Base-by-base conservation (phyloP, 2,797 vertebrate species). In the Cyprinodon diabolis region DNA sequence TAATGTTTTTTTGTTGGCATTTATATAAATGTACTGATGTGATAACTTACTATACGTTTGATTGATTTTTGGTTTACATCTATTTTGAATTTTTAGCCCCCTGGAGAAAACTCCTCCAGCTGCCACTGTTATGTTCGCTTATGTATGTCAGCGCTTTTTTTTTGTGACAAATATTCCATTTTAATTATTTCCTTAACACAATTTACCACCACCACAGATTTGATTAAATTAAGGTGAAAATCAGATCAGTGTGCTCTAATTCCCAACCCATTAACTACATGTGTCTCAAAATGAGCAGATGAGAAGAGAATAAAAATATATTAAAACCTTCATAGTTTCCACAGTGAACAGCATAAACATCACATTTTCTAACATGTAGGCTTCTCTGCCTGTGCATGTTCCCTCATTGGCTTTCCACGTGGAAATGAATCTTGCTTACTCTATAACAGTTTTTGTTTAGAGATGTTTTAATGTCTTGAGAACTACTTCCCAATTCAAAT, bases 351-450 rank as follows among this genome's bases (percentile, higher is more conserved):
- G 60, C 48, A 30, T 37, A 69, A 74, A 43, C 37, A 55, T 65
- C 45, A 15, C 69, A 51, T 77, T 63, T 66, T 74, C 74, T 76
- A 56, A 75, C 69, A 69, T 81, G 65, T 58, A 49, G 25, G 23
- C 55, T 69, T 70, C 9, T 76, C 37, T 15, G 48, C 80, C 66
- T 48, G 35, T 58, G 40, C 23, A 54, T 48, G 57, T 77, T 72
- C 63, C 72, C 73, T 55, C 23, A 68, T 19, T n/a, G 77, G 71
- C 37, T 63, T 66, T 55, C n/a, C 8, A 77, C 68, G 68, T 81
- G n/a, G 68, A 65, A 67, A 69, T 75, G 43, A 43, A 21, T 63
- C 70, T 75, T 47, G 52, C 4, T 65, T 23, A 23, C 62, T 65
- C 12, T n/a, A 40, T 40, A 21, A 21, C 25, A 62, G 9, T 19